Evolutionary conservation across 2,888 invertebrate species (phyloP), one percentile per base, ranked within the genome.

Genomic region (Barypeithes pellucidus): DNA sequence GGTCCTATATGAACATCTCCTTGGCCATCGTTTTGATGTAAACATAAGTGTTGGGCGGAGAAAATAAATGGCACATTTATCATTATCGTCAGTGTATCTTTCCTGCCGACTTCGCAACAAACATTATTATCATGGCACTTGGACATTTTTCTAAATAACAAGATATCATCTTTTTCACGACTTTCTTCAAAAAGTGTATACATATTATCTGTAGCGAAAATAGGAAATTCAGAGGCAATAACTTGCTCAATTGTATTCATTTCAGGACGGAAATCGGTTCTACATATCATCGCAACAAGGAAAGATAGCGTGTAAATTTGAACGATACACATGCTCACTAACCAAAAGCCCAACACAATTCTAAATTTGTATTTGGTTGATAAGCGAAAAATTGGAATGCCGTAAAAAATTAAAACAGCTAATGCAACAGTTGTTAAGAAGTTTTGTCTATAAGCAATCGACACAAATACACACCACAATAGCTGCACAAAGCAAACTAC

Each of bases 331-430:
- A 43, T 22, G 22, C 22, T 16, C 12, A 57, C 7, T 9, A 54
- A n/a, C 67, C 57, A 67, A 18, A 57, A 16, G 14, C 52, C n/a
- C 8, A 67, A 50, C 0, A 41, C 36, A 16, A 67, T 24, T 41
- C 67, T 33, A 36, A 67, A 67, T 22, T 67, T 54, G 57, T 67
- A 57, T 20, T 39, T 54, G n/a, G 8, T 33, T 29, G 47, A 7
- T 1, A 67, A 36, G 0, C 14, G 36, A 1, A 20, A 5, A 7
- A 57, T n/a, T 5, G 57, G 57, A 2, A 57, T 18, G n/a, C 43
- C 24, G n/a, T 43, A 22, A 1, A 57, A 20, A 1, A 57, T 29
- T 4, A 24, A 20, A 20, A 16, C 9, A 2, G 8, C n/a, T 8
- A 57, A n/a, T 12, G 2, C 3, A 8, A 67, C 9, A 18, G 39